Evolutionary conservation across 2,888 invertebrate genomes (phyloP).

Genomic region (Bellardia pandia): DNA sequence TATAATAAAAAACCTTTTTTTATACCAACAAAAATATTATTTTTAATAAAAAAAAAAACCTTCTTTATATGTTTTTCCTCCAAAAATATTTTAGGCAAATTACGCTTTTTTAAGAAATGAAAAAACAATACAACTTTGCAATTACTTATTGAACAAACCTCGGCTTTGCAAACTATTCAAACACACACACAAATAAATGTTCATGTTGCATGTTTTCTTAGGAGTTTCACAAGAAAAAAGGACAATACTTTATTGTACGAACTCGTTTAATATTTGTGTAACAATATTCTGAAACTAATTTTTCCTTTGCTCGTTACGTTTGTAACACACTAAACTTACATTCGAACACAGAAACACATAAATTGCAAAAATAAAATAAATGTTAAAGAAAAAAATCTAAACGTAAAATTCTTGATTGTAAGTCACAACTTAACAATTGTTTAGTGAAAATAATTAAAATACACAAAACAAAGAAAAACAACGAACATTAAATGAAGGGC

Average conservation of each 20-base stretch:
- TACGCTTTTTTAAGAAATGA: too few species aligned
- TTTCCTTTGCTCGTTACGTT: background rate
- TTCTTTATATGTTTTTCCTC: too few species aligned
- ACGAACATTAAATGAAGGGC: slow-evolving; percentile 2
- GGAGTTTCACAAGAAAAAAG: slow-evolving; percentile 18
- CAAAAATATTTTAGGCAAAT: too few species aligned
- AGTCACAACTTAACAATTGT: slow-evolving; percentile 1
- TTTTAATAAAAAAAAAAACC: too few species aligned
- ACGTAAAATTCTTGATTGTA: background rate
- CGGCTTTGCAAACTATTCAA: background rate
- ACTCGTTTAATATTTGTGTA: slow-evolving; percentile 20
- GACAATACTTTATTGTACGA: slow-evolving; percentile 14
- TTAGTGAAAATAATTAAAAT: slow-evolving; percentile 35
- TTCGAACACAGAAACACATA: background rate
- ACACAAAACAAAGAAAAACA: background rate
- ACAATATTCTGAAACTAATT: background rate
- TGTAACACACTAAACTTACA: slow-evolving; percentile 43
- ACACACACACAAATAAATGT: background rate
- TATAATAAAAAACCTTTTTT: too few species aligned
- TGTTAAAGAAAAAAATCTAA: background rate
- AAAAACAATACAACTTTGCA: too few species aligned
- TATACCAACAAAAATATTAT: too few species aligned
- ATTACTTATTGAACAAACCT: background rate
- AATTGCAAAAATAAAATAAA: background rate
- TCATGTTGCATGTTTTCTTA: slow-evolving; percentile 37